These are phyloP conservation scores for Eilema griseolum DNA, from an alignment of 2,888 invertebrate genomes.

Conservation along the genomic window DNA sequence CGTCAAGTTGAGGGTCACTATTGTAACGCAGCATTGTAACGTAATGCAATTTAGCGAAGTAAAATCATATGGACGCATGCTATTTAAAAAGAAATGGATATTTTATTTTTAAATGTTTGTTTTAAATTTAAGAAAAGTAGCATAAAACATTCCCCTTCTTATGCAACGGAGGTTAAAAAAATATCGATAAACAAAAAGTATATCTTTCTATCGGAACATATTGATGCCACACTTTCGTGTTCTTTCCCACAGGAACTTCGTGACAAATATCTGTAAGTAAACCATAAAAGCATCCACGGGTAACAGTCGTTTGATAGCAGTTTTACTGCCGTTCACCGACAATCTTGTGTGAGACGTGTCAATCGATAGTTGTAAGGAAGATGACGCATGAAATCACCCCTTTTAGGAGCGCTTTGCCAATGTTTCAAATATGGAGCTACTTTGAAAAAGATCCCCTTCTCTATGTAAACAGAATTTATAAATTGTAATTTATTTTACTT, in stretches of 20 bases:
- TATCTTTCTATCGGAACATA: background rate
- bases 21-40: too few species aligned
- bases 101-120: too few species aligned
- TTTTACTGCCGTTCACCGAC: constrained; percentile 34
- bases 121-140: too few species aligned
- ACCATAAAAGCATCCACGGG: constrained; percentile 18
- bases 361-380: constrained; percentile 36
- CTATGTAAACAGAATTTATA: background rate
- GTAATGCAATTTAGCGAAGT: too few species aligned
- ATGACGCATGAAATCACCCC: constrained; percentile 41
- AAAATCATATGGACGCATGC: too few species aligned
- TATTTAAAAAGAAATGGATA: too few species aligned
- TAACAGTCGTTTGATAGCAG: constrained; percentile 30
- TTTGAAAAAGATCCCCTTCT: background rate
- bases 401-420: background rate
- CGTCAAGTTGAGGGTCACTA: too few species aligned
- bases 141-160: too few species aligned
- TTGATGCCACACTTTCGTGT: constrained; percentile 1
- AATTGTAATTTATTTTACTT: background rate
- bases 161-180: too few species aligned
- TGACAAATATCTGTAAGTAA: constrained; percentile 20
- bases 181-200: background rate
- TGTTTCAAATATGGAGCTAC: background rate
- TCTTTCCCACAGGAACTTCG: constrained; percentile 17
- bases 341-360: constrained; percentile 37